These are phyloP conservation scores for Gisinianus flammeolus DNA, from an alignment of 2,888 invertebrate genomes.

Conservation along the genomic window DNA sequence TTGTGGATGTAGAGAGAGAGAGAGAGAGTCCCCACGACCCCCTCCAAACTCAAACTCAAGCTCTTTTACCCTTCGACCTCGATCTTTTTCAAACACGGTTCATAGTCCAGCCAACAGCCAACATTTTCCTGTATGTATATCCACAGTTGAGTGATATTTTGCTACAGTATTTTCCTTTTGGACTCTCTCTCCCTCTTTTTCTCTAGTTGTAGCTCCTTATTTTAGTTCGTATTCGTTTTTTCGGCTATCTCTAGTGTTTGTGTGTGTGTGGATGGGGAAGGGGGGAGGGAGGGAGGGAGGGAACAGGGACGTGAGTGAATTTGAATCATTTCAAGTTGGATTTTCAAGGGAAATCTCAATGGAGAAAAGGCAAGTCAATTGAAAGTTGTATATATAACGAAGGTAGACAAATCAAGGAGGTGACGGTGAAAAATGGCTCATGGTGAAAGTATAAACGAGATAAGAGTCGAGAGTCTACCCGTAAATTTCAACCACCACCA, in stretches of 20 bases:
- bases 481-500: background rate
- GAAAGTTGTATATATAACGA: background rate
- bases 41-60: no score
- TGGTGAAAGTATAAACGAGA: slow-evolving; percentile 21
- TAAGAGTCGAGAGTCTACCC: background rate
- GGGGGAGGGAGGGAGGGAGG: background rate
- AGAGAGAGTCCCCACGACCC: no score
- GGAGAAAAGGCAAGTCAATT: slow-evolving; percentile 24
- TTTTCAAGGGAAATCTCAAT: slow-evolving; percentile 25
- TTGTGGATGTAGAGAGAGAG: no score
- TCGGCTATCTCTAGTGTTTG: no score
- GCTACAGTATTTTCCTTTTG: background rate
- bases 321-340: slow-evolving; percentile 12
- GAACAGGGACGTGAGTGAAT: slow-evolving; percentile 6
- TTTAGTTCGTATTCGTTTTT: no score
- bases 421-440: slow-evolving; percentile 35
- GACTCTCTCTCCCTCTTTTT: background rate
- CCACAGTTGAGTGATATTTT: no score
- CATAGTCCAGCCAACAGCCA: no score
- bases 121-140: no score
- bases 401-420: slow-evolving; percentile 36
- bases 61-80: slow-evolving; percentile 20
- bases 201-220: background rate
- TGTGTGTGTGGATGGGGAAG: no score
- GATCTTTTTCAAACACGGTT: background rate